phyloP scores from a whole-genome alignment of 1,140 invertebrate genomes.

The Cyphomyrmex costatus region DNA sequence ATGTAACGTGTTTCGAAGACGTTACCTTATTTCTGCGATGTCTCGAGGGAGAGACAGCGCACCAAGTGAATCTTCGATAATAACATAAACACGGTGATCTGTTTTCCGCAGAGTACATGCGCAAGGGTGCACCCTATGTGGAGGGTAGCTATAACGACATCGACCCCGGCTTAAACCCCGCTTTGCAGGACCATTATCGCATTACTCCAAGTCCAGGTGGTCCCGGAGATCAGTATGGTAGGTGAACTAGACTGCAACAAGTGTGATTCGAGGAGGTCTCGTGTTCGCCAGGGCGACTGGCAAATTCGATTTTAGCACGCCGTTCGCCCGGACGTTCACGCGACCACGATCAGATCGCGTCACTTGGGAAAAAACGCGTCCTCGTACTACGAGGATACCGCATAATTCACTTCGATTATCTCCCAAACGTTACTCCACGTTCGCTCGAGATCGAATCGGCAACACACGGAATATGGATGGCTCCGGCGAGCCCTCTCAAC shows the following conservation, averaged over 20 bases:
- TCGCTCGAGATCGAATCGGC: constrained; percentile 83
- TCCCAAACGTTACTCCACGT: constrained; percentile 65
- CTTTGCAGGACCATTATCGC: constrained; percentile 90
- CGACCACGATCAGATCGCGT: constrained; percentile 27
- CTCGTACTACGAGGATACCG: constrained; percentile 4
- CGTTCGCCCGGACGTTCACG: not conserved
- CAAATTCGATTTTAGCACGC: constrained; percentile 16
- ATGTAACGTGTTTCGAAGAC: not conserved
- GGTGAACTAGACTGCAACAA: constrained; percentile 33
- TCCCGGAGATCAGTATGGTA: constrained; percentile 89
- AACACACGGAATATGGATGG: constrained; percentile 85
- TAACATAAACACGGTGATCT: constrained; percentile 52
- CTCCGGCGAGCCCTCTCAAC: constrained; percentile 83
- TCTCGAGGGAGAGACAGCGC: not conserved
- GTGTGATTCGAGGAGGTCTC: not conserved
- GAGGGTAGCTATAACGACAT: constrained; percentile 90
- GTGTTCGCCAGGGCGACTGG: not conserved
- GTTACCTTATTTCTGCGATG: not conserved
- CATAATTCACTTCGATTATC: constrained; percentile 74
- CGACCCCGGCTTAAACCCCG: constrained; percentile 88
- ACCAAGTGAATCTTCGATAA: constrained; percentile 2
- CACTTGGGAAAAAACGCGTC: not conserved
- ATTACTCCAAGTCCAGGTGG: constrained; percentile 91
- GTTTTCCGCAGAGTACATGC: constrained; percentile 86
- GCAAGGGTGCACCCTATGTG: constrained; percentile 88